Percentiles rank a stretch among this genome's conserved stretches.
These are phyloP conservation scores for Spheniscus humboldti DNA, from an alignment of 2,797 vertebrate species.

Conservation along the genomic window DNA sequence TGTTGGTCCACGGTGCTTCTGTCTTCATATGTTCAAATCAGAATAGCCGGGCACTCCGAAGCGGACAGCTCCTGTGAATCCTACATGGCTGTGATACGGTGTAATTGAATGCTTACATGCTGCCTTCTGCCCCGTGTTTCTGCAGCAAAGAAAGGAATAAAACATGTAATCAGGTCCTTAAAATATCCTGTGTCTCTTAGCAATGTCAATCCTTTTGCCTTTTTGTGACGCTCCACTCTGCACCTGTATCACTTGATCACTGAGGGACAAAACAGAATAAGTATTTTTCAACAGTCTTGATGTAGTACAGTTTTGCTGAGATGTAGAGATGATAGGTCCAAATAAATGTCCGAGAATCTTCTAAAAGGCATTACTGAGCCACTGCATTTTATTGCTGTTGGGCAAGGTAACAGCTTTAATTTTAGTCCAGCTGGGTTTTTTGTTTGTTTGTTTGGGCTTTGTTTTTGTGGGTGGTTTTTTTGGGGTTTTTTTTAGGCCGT, in stretches of 20 bases:
- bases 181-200: neutral
- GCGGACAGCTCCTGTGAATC: neutral
- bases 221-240: neutral
- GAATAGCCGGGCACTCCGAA: neutral
- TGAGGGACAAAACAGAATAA: neutral
- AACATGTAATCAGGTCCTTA: neutral
- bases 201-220: neutral
- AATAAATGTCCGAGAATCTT: neutral
- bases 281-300: neutral
- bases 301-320: neutral
- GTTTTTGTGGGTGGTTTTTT: too few species aligned
- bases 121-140: neutral
- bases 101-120: neutral
- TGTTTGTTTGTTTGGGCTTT: neutral
- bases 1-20: neutral
- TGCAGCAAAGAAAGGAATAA: too few species aligned
- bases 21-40: accelerated
- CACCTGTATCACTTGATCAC: neutral
- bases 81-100: accelerated
- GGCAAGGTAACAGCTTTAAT: neutral
- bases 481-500: too few species aligned
- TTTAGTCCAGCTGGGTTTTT: too few species aligned
- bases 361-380: neutral
- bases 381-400: neutral
- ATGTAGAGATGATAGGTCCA: neutral